Base-by-base conservation (phyloP, 1,140 invertebrate genomes). In the Anagrus nilaparvatae region DNA sequence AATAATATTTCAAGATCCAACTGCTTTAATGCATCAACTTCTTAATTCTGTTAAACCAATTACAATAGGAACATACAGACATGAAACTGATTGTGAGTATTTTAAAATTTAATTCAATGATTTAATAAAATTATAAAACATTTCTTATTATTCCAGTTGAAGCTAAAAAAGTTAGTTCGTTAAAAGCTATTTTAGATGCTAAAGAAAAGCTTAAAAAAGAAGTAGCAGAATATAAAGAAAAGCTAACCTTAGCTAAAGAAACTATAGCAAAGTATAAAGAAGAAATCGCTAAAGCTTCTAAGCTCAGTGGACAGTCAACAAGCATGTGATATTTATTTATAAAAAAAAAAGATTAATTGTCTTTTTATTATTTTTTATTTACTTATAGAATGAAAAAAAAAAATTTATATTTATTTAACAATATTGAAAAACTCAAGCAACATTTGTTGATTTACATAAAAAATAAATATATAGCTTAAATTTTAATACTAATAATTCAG, bases 1-100 rank as follows among this genome's bases (percentile, higher is more conserved):
- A 74, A 87, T 98, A 42, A 88, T 97, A 2, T 98, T 97, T 61
- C 89, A 87, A 78, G 95, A 98, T 59, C 94, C 94, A 8, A 93
- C 91, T 4, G 79, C 84, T 33, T 72, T 87, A 35, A 96, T 97
- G 89, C 87, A 94, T 53, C 86, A 91, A 59, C 70, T 92, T 18
- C 63, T 97, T 2, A 83, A 76, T 38, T 82, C 73, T 46, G 77
- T 81, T 0, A 82, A 84, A 57, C 83, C 79, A 31, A 63, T 90
- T 6, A 81, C 83, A 1, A 67, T 81, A 38, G 80, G 79, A 20
- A 58, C 73, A 18, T 89, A 86, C 77, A 79, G 75, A 44, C 90
- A 95, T 63, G 87, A 95, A 56, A 91, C 86, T 40, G 84, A 96
- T 66, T 96, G 89, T 94, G 77, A 81, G 79, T 74, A 48, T 16